Base-by-base conservation (phyloP, 1,140 invertebrate species). In the Temnothorax curvispinosus region DNA sequence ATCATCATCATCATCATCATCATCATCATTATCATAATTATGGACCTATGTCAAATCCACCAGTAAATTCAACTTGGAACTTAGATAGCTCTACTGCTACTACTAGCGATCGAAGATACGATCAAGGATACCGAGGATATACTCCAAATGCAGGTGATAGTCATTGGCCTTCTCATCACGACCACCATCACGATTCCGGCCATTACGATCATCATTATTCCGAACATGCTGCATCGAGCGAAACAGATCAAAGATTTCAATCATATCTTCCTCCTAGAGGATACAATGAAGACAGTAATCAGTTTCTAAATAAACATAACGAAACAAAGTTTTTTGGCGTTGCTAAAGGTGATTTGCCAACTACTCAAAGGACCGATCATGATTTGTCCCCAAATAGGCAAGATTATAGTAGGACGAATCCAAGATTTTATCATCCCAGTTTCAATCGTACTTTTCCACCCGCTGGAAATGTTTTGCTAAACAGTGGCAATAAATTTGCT, bases 391-490 rank as follows among this genome's bases (percentile, higher is more conserved):
- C 65, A 50, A 67, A 75, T 4, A 84, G 77, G 4, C 75, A 72
- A 35, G 60, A 65, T 1, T 62, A 92, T 13, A 85, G 82, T 0
- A 90, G 88, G 21, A 86, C 15, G 18, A 56, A 21, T 44, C 56
- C 90, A 56, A 74, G n/a, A 21, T 85, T 88, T 35, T 6, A 80
- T 2, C 32, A 77, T 71, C 11, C 76, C 7, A 50, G 2, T 35
- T 54, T 21, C 1, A 74, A 88, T 56, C 71, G 27, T 50, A 52
- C 56, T 47, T 41, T 27, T 62, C 5, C 50, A 41, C 9, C 60
- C 1, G 18, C 13, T 64, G 52, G 32, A 71, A 93, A 91, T 50
- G 27, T 90, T 84, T 90, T 91, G 21, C 88, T 86, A 35, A 72
- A 60, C 38, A 74, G 27, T 35, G 18, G 4, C 13, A 52, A 71